A percentile compares a stretch with the other conserved stretches of the same genome.
phyloP scores from a whole-genome alignment of 1,140 invertebrate species.

The Bombus superbus region DNA sequence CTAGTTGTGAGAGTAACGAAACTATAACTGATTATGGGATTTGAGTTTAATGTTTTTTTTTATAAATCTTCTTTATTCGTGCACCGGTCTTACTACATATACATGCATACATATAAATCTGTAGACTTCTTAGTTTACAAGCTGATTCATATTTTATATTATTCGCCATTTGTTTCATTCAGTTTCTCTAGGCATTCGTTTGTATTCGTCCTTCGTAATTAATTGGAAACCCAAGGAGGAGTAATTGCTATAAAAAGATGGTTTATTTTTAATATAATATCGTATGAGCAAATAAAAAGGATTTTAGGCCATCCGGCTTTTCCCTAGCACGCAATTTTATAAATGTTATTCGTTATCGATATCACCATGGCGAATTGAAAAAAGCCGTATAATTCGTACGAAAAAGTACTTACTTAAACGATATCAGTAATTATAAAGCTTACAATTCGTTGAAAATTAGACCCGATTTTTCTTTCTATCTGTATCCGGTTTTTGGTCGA shows the following conservation, averaged over 20 bases:
- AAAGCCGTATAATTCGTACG: neutral
- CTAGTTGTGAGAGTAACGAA: too few species aligned
- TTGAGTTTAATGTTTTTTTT: neutral
- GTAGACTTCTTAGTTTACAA: too few species aligned
- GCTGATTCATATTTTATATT: too few species aligned
- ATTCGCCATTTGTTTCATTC: too few species aligned
- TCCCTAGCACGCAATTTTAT: neutral
- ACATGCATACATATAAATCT: too few species aligned
- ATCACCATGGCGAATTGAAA: neutral
- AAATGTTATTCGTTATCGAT: neutral
- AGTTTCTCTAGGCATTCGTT: neutral
- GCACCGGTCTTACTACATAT: too few species aligned
- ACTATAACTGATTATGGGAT: neutral
- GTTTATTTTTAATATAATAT: neutral
- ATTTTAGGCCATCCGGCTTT: too few species aligned
- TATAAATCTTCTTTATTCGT: neutral
- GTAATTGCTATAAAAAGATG: neutral
- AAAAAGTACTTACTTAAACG: neutral
- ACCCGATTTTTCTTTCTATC: too few species aligned
- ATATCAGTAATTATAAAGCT: neutral
- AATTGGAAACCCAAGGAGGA: neutral
- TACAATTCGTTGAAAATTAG: neutral
- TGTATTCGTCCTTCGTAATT: neutral
- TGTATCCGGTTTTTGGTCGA: too few species aligned
- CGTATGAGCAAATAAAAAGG: too few species aligned